Evolutionary conservation across 2,888 invertebrate genomes (phyloP), one percentile per base, ranked within the genome.

Genomic region (Philereme vetulata): DNA sequence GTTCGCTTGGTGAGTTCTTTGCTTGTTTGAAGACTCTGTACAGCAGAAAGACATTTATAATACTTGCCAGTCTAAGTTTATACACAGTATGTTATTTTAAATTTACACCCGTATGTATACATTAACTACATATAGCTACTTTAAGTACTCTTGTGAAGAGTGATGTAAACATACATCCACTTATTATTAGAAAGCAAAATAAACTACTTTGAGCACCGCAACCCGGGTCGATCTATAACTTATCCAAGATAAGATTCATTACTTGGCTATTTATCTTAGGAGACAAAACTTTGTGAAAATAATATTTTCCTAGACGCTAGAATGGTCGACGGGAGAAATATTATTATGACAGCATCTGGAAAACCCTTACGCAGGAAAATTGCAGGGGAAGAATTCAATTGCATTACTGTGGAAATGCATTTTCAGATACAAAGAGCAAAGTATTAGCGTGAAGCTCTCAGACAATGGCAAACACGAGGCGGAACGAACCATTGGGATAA

Each of bases 381-480:
- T 65, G 68, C 68, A 66, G 64, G 64, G 67, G 70, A 73, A 74
- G 70, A 65, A 69, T 79, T 70, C 77, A 77, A 80, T 81, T 76
- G 77, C 77, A 79, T 82, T 82, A 78, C 72, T 72, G 68, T 73
- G 70, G 72, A 82, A 64, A 81, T 80, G 77, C 76, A 81, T 84
- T 85, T 81, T 82, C 70, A 74, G 78, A 75, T 81, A 81, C 77
- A 83, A 81, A 80, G 75, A 77, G 78, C 72, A 73, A 78, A 78
- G 78, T 82, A 85, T 84, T 85, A 85, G 77, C 74, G 80, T 77
- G 72, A 76, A 80, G 82, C 84, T 82, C 77, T 87, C 84, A 87
- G 87, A 88, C 88, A 85, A 86, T 84, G 77, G 84, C 80, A 86
- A 88, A 88, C 75, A 86, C 72, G 77, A 79, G 64, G 74, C 78